phyloP scores from a whole-genome alignment of 2,888 invertebrate genomes.

The Fabriciana adippe region DNA sequence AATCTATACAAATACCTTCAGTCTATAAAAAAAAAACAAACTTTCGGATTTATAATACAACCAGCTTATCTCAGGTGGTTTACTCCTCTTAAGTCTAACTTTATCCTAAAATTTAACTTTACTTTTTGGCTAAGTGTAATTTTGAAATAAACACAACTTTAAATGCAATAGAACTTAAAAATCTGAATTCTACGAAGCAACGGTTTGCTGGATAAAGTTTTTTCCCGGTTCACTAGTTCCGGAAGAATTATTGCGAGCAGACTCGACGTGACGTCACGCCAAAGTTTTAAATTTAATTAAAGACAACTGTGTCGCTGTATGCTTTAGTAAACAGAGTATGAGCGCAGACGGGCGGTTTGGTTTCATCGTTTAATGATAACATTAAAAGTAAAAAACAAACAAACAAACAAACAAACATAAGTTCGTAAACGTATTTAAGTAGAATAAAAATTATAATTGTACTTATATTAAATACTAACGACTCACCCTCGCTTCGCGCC shows the following conservation, averaged over 20 bases:
- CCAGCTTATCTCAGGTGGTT: no score
- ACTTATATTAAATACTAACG: no score
- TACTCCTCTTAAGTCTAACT: no score
- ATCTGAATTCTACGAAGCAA: conserved; percentile 31
- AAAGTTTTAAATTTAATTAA: conserved; percentile 78
- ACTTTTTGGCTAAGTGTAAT: background rate
- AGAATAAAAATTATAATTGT: no score
- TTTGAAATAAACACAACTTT: conserved; percentile 5
- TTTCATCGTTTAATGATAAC: no score
- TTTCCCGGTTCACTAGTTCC: conserved; percentile 42
- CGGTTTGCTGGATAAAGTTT: conserved; percentile 36
- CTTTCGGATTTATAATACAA: no score
- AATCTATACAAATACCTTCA: no score
- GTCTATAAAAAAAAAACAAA: no score
- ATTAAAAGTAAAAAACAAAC: no score
- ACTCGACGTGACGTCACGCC: conserved; percentile 58
- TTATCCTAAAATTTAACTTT: background rate
- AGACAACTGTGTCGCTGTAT: conserved; percentile 65
- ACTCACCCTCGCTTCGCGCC: no score
- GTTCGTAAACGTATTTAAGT: no score
- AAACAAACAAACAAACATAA: no score
- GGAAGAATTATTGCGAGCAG: conserved; percentile 51
- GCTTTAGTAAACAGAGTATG: conserved; percentile 60
- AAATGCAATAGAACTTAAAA: conserved; percentile 20
- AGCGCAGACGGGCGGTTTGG: conserved; percentile 49